phyloP scores from a whole-genome alignment of 2,113 vertebrate genomes.

The Gymnogyps californianus region DNA sequence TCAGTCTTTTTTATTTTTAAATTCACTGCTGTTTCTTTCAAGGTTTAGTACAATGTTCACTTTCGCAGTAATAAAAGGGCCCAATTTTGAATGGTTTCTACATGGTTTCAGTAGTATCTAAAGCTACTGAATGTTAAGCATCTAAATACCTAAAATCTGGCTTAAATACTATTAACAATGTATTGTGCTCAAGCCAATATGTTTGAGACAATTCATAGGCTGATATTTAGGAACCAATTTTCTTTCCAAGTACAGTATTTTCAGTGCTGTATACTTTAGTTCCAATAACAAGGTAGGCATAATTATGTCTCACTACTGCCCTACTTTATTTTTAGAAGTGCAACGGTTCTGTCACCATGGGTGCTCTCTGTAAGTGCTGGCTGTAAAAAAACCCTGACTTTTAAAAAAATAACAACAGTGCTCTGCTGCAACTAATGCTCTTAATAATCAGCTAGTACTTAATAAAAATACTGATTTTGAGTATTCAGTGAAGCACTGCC shows the following conservation, averaged over 20 bases:
- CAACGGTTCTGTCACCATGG: neutral
- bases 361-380: neutral
- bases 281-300: neutral
- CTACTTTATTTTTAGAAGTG: neutral
- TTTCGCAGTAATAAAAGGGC: neutral
- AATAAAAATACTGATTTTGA: neutral
- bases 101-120: neutral
- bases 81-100: neutral
- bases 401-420: neutral
- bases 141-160: neutral
- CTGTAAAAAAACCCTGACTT: neutral
- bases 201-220: neutral
- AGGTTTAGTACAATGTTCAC: neutral
- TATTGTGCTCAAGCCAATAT: neutral
- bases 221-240: neutral
- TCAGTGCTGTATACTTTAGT: neutral
- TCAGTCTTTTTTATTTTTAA: neutral
- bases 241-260: neutral
- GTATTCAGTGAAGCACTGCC: neutral
- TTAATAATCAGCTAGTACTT: neutral
- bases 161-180: neutral
- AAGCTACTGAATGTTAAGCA: neutral
- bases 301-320: neutral
- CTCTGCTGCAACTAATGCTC: neutral
- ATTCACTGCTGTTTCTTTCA: neutral